A percentile compares a stretch with the other conserved stretches of the same genome.
phyloP scores from a whole-genome alignment of 2,797 vertebrate genomes.

The Chromobotia macracanthus region DNA sequence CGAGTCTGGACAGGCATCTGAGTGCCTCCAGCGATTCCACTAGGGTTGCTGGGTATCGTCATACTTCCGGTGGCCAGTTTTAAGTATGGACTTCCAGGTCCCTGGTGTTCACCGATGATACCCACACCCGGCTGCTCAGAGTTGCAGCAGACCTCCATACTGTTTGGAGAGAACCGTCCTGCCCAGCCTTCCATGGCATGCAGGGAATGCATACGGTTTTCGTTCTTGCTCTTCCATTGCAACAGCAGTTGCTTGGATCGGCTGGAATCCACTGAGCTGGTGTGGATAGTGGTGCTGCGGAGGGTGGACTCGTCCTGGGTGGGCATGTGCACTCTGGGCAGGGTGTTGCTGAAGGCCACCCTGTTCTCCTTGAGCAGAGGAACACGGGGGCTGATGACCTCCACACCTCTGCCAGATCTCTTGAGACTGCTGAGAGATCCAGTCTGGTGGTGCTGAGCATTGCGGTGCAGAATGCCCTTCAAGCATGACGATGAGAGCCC shows the following conservation, averaged over 20 bases:
- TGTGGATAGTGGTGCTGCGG: constrained; percentile 88
- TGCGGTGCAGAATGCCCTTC: constrained; percentile 85
- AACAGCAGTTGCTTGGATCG: constrained; percentile 95
- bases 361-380: constrained; percentile 87
- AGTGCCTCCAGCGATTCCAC: constrained; percentile 86
- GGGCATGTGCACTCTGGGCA: constrained; percentile 90
- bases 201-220: constrained; percentile 84
- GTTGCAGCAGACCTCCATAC: constrained; percentile 89
- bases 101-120: constrained; percentile 82
- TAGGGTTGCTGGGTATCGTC: constrained; percentile 85
- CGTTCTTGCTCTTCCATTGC: constrained; percentile 97
- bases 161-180: constrained; percentile 81
- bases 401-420: constrained; percentile 83
- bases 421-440: constrained; percentile 84
- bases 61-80: constrained; percentile 78
- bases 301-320: constrained; percentile 87
- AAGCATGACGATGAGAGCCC: constrained; percentile 81
- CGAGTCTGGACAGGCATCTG: constrained; percentile 90
- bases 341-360: constrained; percentile 94
- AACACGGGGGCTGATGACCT: constrained; percentile 85
- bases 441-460: constrained; percentile 73
- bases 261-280: constrained; percentile 93
- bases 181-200: constrained; percentile 79
- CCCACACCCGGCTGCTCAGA: constrained; percentile 86
- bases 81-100: constrained; percentile 63